Evolutionary conservation across 2,797 vertebrate species (phyloP), one percentile per base, ranked within the genome.

Genomic region (Epinephelus coioides): DNA sequence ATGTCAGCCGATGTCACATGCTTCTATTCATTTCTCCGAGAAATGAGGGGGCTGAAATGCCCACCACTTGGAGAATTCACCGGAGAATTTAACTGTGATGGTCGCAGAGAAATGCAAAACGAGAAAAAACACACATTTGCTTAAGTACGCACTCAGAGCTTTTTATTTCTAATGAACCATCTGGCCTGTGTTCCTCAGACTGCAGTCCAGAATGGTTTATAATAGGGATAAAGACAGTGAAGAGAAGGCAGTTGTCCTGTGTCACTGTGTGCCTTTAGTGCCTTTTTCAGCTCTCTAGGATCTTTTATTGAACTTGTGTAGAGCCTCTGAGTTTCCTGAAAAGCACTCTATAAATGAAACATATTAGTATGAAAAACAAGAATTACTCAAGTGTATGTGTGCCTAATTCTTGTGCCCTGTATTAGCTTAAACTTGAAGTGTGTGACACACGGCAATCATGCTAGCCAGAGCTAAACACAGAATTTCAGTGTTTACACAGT

Each of bases 91-190:
- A 82, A 69, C 69, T 23, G 3, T 46, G 77, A 78, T 81, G 76
- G 75, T 85, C 34, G 9, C 40, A 63, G 27, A 79, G 66, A 86
- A 85, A 85, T 69, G 60, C 59, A 38, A 81, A 85, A 86, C 43
- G 69, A 72, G 71, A 62, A 78, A 64, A 78, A 82, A 85, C 47
- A 62, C 75, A 71, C 73, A 78, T 89, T 83, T 75, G 78, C 79
- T 82, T 91, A 80, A 92, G 88, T 90, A 66, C 83, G 85, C 73
- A 68, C 84, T 74, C 62, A 56, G 67, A 76, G 79, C 84, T 84
- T 88, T 84, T 84, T 80, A 77, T 90, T 92, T 88, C 90, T 93
- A 90, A 92, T 93, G 88, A 90, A 89, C 83, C 81, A 88, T 90
- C 89, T 92, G 89, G 77, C 75, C 78, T 73, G 53, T 87, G 77